Conservation (phyloP, 2,113 vertebrate species). For the Gnathonemus longibarbis region DNA sequence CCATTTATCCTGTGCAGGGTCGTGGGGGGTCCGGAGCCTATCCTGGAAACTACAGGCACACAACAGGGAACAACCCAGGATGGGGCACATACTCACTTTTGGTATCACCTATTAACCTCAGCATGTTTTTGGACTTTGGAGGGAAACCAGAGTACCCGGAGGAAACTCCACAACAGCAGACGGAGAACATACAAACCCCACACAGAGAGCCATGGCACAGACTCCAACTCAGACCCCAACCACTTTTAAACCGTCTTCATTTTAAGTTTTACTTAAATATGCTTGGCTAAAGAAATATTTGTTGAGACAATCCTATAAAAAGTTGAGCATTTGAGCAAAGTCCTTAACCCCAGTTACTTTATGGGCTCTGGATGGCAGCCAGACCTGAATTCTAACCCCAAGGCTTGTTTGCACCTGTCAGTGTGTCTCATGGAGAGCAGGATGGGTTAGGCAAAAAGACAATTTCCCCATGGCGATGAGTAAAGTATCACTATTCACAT, state of each 20-base stretch:
- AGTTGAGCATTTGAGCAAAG: not conserved
- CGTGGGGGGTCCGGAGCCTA: not conserved
- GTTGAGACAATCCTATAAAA: not conserved
- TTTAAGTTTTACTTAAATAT: not conserved
- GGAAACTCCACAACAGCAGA: not conserved
- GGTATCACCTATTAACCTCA: not conserved
- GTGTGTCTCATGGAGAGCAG: not conserved
- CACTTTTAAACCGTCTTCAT: not conserved
- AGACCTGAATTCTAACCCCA: not conserved
- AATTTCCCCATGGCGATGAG: not conserved
- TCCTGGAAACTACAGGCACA: not conserved
- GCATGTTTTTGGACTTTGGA: not conserved
- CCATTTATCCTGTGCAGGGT: not conserved
- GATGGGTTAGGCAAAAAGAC: not conserved
- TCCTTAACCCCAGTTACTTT: not conserved
- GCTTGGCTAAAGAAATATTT: not conserved
- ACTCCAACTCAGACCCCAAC: not conserved
- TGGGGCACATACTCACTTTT: not conserved
- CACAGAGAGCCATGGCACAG: not conserved
- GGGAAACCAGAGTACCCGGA: not conserved
- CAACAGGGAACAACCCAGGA: not conserved
- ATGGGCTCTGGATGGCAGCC: not conserved
- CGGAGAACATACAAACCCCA: not conserved
- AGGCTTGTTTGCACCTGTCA: not conserved
- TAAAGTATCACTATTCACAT: not conserved